Evolutionary conservation across 1,140 invertebrate species (phyloP).

Genomic region (Drosophila jambulina): DNA sequence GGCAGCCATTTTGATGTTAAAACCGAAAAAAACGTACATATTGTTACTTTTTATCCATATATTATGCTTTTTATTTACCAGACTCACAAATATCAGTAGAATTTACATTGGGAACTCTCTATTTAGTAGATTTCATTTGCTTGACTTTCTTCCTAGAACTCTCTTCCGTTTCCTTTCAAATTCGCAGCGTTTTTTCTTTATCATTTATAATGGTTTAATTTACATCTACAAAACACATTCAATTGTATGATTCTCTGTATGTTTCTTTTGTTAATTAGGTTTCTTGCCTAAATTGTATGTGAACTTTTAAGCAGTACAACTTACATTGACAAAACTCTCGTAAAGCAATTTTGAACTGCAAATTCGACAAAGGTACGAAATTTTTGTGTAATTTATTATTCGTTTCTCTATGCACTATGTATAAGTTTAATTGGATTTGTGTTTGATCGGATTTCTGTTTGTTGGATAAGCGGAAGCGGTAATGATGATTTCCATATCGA

Average conservation of each 20-base stretch:
- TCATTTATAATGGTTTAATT: constrained; percentile 53
- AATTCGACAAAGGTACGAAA: constrained; percentile 84
- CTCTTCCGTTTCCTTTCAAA: constrained; percentile 51
- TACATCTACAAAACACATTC: constrained; percentile 43
- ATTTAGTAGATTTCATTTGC: constrained; percentile 32
- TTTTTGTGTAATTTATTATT: constrained; percentile 54
- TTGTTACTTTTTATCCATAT: constrained; percentile 21
- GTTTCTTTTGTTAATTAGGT: constrained; percentile 10
- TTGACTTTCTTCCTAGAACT: constrained; percentile 36
- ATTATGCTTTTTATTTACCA: constrained; percentile 66
- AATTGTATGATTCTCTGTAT: constrained; percentile 26
- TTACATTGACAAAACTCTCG: constrained; percentile 57
- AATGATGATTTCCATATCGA: constrained; percentile 27
- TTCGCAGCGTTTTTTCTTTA: constrained; percentile 34
- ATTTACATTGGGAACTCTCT: constrained; percentile 63
- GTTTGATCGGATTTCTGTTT: constrained; percentile 17
- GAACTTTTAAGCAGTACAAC: constrained; percentile 38
- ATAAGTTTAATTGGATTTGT: constrained; percentile 25
- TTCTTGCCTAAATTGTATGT: constrained; percentile 40
- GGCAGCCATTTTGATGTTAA: not conserved
- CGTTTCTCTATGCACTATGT: constrained; percentile 38
- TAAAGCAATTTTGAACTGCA: constrained; percentile 84
- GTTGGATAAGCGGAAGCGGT: constrained; percentile 51
- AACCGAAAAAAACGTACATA: not conserved
- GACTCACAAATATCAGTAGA: constrained; percentile 65